These are phyloP conservation scores for Temnothorax curvispinosus DNA, from an alignment of 1,140 invertebrate species.

Conservation along the genomic window DNA sequence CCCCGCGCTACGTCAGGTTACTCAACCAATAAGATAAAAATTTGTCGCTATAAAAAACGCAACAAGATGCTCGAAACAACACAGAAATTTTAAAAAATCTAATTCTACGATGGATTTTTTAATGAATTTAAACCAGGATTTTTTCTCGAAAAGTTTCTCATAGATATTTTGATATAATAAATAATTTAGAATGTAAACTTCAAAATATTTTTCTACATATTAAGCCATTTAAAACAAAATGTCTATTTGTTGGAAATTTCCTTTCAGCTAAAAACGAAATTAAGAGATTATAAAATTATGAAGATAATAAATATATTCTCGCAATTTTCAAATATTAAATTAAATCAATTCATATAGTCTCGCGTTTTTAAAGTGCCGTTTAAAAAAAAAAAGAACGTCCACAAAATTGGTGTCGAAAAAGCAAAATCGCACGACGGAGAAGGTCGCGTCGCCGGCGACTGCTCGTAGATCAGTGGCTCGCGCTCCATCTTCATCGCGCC, in stretches of 20 bases:
- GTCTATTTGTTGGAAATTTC: background rate
- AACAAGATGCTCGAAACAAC: background rate
- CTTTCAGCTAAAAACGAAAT: background rate
- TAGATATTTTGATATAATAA: background rate
- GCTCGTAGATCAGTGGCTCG: constrained; percentile 34
- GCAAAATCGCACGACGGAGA: constrained; percentile 38
- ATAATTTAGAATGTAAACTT: background rate
- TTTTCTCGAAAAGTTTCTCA: background rate
- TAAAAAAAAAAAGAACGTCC: background rate
- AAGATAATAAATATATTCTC: background rate
- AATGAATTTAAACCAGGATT: background rate
- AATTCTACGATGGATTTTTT: background rate
- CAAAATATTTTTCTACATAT: background rate
- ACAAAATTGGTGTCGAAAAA: constrained; percentile 32
- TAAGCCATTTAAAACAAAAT: background rate
- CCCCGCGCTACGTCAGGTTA: background rate
- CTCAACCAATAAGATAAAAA: background rate
- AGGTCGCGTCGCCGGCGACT: constrained; percentile 32
- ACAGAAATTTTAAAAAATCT: background rate
- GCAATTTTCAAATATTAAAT: constrained; percentile 1
- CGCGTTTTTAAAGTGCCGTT: background rate
- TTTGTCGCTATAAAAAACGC: background rate
- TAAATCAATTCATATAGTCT: background rate
- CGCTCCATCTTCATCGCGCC: constrained; percentile 64
- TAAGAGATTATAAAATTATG: background rate